These are phyloP conservation scores for Nibea coibor DNA, from an alignment of 2,113 vertebrate species.

Conservation along the genomic window DNA sequence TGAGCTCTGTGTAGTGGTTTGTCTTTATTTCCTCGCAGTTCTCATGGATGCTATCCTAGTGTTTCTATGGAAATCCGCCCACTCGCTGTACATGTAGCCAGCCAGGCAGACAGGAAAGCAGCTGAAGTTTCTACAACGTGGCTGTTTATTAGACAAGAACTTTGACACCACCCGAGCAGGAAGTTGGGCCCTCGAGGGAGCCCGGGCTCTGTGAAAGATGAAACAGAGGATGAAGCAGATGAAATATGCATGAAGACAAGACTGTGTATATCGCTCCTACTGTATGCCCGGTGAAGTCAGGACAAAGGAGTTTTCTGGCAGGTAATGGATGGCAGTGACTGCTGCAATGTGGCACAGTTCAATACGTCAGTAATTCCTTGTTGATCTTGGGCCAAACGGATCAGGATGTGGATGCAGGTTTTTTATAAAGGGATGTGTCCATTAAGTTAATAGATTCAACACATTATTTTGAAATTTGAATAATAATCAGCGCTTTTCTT, in stretches of 20 bases:
- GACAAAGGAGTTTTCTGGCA: not conserved
- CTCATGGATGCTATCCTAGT: constrained; percentile 51
- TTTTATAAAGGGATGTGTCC: not conserved
- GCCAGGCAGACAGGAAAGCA: constrained; percentile 59
- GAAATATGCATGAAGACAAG: constrained; percentile 65
- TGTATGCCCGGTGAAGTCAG: constrained; percentile 17
- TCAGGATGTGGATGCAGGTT: not conserved
- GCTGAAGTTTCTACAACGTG: constrained; percentile 56
- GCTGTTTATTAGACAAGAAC: constrained; percentile 73
- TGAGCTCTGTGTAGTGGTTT: constrained; percentile 35
- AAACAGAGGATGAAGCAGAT: constrained; percentile 62
- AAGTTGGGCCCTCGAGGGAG: constrained; percentile 71
- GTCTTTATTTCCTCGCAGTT: constrained; percentile 33
- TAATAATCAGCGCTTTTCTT: not conserved
- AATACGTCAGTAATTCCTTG: not conserved
- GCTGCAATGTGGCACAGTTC: constrained; percentile 14
- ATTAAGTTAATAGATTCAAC: not conserved
- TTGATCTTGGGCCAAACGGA: not conserved
- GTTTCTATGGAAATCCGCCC: constrained; percentile 73
- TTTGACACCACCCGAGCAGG: constrained; percentile 75
- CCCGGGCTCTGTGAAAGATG: constrained; percentile 66
- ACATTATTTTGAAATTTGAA: not conserved
- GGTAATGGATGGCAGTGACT: constrained; percentile 6
- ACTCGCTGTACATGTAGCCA: constrained; percentile 56
- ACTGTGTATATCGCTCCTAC: constrained; percentile 25